Conservation (phyloP, 1,140 invertebrate genomes). For the Adelges cooleyi region DNA sequence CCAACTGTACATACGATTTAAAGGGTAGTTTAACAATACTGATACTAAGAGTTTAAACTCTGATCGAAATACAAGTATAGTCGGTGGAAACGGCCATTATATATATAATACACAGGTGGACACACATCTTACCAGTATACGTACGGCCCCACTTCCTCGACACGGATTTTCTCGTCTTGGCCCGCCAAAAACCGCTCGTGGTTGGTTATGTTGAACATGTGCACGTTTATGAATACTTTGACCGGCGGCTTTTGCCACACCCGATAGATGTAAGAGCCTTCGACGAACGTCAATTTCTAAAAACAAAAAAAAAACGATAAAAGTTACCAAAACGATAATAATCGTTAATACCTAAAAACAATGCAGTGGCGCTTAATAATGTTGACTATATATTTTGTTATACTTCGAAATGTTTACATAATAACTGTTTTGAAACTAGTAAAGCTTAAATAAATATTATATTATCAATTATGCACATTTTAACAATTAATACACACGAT, state of each 20-base stretch:
- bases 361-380: neutral
- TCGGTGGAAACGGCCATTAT: no score
- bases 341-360: neutral
- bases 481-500: neutral
- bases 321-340: neutral
- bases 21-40: no score
- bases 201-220: constrained; percentile 80
- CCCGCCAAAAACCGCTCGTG: constrained; percentile 52
- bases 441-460: neutral
- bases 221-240: constrained; percentile 57
- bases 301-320: neutral
- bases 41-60: no score
- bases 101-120: no score
- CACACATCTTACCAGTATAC: constrained; percentile 58
- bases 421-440: neutral
- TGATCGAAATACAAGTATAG: no score
- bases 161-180: constrained; percentile 51
- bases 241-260: constrained; percentile 59
- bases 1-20: no score
- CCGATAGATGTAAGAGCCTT: constrained; percentile 46
- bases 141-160: constrained; percentile 74
- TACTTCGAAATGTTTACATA: neutral
- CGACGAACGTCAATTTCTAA: constrained; percentile 32
- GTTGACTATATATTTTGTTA: neutral
- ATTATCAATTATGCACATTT: neutral